Evolutionary conservation across 2,113 vertebrate genomes (phyloP).

Genomic region (Progne subis): DNA sequence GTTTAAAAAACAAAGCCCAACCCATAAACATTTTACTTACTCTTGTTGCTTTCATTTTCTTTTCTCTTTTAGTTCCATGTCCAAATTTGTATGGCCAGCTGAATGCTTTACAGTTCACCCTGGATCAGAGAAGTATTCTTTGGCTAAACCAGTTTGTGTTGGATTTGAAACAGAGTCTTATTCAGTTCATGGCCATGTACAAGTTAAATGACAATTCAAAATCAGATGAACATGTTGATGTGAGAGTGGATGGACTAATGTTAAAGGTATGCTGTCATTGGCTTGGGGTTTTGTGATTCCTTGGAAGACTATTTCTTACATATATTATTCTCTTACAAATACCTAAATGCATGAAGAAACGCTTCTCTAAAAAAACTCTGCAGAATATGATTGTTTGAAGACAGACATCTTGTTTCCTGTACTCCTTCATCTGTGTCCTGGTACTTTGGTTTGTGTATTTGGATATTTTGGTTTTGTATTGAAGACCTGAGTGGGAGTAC

Average conservation of each 20-base stretch:
- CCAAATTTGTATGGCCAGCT: conserved; percentile 94
- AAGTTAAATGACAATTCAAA: conserved; percentile 93
- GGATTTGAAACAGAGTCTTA: conserved; percentile 94
- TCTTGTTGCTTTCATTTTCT: not conserved
- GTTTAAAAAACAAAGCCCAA: not conserved
- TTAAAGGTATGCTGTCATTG: conserved; percentile 82
- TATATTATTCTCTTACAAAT: not conserved
- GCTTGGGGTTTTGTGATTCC: not conserved
- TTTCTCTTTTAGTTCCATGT: conserved; percentile 86
- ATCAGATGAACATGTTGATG: conserved; percentile 94
- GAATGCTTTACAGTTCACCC: conserved; percentile 93
- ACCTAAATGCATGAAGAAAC: not conserved
- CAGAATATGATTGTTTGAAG: not conserved
- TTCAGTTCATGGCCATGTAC: conserved; percentile 97
- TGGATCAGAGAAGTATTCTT: conserved; percentile 93
- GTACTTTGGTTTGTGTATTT: not conserved
- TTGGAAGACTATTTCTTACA: not conserved
- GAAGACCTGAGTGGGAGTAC: not conserved
- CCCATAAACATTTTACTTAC: not conserved
- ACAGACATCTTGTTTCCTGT: not conserved
- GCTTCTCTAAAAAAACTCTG: not conserved
- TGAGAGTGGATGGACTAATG: conserved; percentile 95
- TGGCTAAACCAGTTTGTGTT: conserved; percentile 97
- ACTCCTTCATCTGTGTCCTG: not conserved
- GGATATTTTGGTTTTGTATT: not conserved